Evolutionary conservation across 2,113 vertebrate genomes (phyloP).

Genomic region (Dasyurus viverrinus): DNA sequence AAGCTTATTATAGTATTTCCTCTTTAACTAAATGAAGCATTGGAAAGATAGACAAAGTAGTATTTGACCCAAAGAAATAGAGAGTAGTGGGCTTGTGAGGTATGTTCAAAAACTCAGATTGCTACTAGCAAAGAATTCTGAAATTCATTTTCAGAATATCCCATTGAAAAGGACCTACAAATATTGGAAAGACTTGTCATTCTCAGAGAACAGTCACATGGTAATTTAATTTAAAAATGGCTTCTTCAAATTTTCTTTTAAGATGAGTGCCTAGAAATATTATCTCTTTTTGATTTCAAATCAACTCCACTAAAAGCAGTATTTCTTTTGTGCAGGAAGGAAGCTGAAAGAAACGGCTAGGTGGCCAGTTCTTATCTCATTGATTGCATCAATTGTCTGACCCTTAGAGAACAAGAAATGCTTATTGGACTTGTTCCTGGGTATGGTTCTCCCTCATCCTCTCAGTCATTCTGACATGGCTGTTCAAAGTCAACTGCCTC

Average conservation of each 20-base stretch:
- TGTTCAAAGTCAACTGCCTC: background rate
- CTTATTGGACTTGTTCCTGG: background rate
- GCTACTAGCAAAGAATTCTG: background rate
- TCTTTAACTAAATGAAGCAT: background rate
- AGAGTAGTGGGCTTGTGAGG: background rate
- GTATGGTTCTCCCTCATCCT: background rate
- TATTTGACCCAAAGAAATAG: background rate
- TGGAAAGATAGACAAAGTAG: background rate
- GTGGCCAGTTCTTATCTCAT: background rate
- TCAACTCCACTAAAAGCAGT: background rate
- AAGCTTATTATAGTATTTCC: background rate
- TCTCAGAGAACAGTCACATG: background rate
- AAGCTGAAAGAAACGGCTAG: background rate
- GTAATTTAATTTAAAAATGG: background rate
- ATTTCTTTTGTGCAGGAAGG: background rate
- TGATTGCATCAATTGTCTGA: background rate
- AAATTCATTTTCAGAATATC: too few relatives aligned
- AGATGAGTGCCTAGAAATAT: background rate
- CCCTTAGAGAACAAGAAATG: background rate
- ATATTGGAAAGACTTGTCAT: background rate
- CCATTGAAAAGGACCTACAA: background rate
- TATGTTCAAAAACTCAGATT: background rate
- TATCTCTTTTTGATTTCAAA: background rate
- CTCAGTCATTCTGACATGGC: background rate
- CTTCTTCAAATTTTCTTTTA: background rate